phyloP scores from a whole-genome alignment of 2,113 vertebrate genomes.

The cat (Felis catus) region F.catus_Fca126_mat1.0 CM031414.1:56627501-56628000 shows the following conservation, averaged over 20 bases:
- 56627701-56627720: not conserved
- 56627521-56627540: too few species aligned
- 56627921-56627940: not conserved
- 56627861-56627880: not conserved
- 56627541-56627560: too few species aligned
- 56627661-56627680: not conserved
- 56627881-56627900: not conserved
- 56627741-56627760: not conserved
- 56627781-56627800: not conserved
- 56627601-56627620: not conserved
- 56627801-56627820: not conserved
- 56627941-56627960: not conserved
- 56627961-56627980: not conserved
- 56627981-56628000: not conserved
- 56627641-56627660: not conserved
- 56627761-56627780: not conserved
- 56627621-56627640: not conserved
- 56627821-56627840: not conserved
- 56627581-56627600: not conserved
- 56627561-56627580: too few species aligned
- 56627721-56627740: not conserved
- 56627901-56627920: not conserved
- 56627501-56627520: too few species aligned
- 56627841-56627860: not conserved
- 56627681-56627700: not conserved